Conservation (phyloP, 2,113 vertebrate species). For the Syrmaticus mikado region DNA sequence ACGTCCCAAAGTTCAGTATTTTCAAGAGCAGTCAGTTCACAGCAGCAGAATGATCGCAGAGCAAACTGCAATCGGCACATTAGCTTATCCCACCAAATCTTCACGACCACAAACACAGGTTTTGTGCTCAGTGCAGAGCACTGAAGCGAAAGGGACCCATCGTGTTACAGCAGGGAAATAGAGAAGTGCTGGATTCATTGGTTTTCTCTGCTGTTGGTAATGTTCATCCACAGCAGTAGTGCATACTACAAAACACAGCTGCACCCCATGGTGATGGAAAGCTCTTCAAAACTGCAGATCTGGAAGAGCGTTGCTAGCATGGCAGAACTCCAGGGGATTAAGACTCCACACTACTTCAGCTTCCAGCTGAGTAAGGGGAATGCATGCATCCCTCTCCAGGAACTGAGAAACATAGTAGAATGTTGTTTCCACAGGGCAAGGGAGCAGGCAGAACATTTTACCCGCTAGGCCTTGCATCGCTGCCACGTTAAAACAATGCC, state of each 20-base stretch:
- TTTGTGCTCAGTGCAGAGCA: rapidly evolving
- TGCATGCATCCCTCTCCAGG: background rate
- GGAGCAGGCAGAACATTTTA: background rate
- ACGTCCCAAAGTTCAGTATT: rapidly evolving
- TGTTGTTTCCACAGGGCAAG: background rate
- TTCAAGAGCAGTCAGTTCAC: background rate
- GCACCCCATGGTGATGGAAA: background rate
- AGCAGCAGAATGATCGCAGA: background rate
- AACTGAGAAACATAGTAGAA: background rate
- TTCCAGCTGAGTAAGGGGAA: background rate
- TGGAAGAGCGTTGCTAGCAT: rapidly evolving
- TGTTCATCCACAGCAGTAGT: background rate
- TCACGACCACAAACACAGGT: rapidly evolving
- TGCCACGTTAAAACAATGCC: background rate
- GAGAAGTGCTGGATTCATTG: rapidly evolving
- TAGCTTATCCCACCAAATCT: background rate
- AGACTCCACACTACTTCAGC: background rate
- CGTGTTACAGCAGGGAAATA: background rate
- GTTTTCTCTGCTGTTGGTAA: background rate
- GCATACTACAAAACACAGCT: background rate
- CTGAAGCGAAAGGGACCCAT: rapidly evolving
- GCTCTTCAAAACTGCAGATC: background rate
- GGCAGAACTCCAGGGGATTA: background rate
- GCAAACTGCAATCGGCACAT: background rate
- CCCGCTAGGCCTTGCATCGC: background rate